Percentiles rank a stretch among this genome's conserved stretches.
phyloP scores from a whole-genome alignment of 1,140 invertebrate species.

The Amyelois transitella region DNA sequence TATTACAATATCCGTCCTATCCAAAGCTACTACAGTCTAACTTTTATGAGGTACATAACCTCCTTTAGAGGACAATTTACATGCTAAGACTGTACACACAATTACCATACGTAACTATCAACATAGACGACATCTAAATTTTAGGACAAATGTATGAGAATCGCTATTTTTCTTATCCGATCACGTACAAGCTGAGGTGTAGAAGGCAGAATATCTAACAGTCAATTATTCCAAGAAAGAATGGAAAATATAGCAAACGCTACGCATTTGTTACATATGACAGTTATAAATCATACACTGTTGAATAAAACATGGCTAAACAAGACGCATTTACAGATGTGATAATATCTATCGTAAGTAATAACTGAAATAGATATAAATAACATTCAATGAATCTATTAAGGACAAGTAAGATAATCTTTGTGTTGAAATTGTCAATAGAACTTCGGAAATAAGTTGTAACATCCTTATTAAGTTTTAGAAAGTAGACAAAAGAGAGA shows the following conservation, averaged over 20 bases:
- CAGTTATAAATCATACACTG: background rate
- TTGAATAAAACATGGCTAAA: background rate
- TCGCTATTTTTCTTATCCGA: conserved; percentile 26
- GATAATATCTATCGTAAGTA: background rate
- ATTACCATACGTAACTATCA: conserved; percentile 44
- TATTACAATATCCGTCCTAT: background rate
- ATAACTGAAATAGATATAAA: background rate
- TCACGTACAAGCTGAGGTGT: conserved; percentile 37
- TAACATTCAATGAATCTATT: background rate
- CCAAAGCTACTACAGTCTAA: background rate
- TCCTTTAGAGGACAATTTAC: background rate
- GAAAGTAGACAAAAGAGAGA: background rate
- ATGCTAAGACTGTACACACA: conserved; percentile 4
- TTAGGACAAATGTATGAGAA: conserved; percentile 29
- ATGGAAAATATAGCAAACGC: conserved; percentile 15
- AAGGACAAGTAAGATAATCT: background rate
- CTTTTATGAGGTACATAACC: background rate
- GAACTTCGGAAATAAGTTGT: background rate
- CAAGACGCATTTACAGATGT: background rate
- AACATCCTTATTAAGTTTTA: background rate
- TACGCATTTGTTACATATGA: background rate
- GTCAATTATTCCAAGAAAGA: conserved; percentile 32
- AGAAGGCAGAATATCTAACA: conserved; percentile 28
- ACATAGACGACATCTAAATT: conserved; percentile 22
- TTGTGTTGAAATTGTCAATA: background rate